Evolutionary conservation across 2,888 invertebrate genomes (phyloP).

Genomic region (Acronicta alni): DNA sequence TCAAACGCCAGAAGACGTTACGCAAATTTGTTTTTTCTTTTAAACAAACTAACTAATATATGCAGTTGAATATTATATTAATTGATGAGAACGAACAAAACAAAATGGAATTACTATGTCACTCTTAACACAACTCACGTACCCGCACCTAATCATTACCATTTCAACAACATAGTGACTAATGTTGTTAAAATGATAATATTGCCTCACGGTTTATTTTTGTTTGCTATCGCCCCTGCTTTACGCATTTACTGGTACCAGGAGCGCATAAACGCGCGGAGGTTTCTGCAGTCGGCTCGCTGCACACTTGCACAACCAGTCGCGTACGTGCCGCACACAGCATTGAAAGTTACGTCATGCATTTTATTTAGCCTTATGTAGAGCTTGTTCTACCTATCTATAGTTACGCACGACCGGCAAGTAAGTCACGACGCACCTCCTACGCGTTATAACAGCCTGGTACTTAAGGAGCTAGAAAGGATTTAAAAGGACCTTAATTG

Average conservation of each 20-base stretch:
- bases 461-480: slow-evolving; percentile 77
- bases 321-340: slow-evolving; percentile 79
- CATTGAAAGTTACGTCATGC: slow-evolving; percentile 85
- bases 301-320: slow-evolving; percentile 82
- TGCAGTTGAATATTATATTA: background rate
- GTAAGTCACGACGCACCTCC: slow-evolving; percentile 75
- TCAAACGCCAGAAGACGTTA: background rate
- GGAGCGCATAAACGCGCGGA: slow-evolving; percentile 73
- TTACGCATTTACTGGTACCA: slow-evolving; percentile 70
- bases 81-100: background rate
- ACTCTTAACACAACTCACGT: slow-evolving; percentile 7
- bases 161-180: slow-evolving; percentile 20
- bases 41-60: background rate
- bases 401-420: slow-evolving; percentile 67
- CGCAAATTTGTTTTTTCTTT: background rate
- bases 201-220: slow-evolving; percentile 22
- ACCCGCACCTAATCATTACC: slow-evolving; percentile 6
- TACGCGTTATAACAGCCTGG: slow-evolving; percentile 74
- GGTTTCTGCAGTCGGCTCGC: slow-evolving; percentile 75
- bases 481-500: slow-evolving; percentile 64
- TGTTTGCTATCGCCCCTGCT: slow-evolving; percentile 48
- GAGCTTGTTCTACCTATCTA: slow-evolving; percentile 74
- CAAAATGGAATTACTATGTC: slow-evolving; percentile 5
- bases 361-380: slow-evolving; percentile 84
- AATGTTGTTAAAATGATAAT: slow-evolving; percentile 28